Base-by-base conservation (phyloP, 2,888 invertebrate genomes). In the Leptopterna dolabrata region DNA sequence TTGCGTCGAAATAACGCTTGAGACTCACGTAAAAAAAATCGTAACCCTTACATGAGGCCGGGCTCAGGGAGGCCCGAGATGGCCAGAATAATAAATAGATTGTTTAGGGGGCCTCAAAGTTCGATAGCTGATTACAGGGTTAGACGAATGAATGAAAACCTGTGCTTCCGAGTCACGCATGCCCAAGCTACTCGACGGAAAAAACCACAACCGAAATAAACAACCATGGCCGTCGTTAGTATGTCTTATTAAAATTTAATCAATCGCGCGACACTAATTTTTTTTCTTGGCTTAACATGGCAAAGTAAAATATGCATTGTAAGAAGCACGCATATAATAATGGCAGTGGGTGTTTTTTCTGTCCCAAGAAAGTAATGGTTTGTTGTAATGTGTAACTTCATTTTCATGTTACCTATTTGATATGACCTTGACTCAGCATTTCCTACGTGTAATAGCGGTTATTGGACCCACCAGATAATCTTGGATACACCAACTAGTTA, bases 11-110 rank as follows among this genome's bases (percentile, higher is more conserved):
- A 47, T 80, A 80, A 80, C 80, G 80, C 27, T 80, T 29, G 80
- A 80, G 80, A 27, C 80, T 80, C 80, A 80, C 45, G 47, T 47
- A 80, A 76, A 76, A 71, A n/a, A 80, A 80, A 80, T 47, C 80
- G 80, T 80, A 80, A 19, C 76, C 76, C 76, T 45, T 9, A 43
- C 80, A 45, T 14, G 80, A 45, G 43, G 45, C n/a, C 9, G n/a
- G 80, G 80, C 43, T 80, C 43, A 80, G 19, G 76, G 19, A 27
- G 24, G 19, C 80, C 80, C 63, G 30, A 30, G 63, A 55, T 29
- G 51, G 30, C 55, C 30, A 29, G 82, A 82, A 82, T 82, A 63
- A 82, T 82, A 82, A 82, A 55, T 55, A 41, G 63, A 82, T 29
- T 82, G 47, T 82, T 82, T 63, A 19, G 63, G 63, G 55, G 76